Base-by-base conservation (phyloP, 1,140 invertebrate species). In the Micrasema longulum region DNA sequence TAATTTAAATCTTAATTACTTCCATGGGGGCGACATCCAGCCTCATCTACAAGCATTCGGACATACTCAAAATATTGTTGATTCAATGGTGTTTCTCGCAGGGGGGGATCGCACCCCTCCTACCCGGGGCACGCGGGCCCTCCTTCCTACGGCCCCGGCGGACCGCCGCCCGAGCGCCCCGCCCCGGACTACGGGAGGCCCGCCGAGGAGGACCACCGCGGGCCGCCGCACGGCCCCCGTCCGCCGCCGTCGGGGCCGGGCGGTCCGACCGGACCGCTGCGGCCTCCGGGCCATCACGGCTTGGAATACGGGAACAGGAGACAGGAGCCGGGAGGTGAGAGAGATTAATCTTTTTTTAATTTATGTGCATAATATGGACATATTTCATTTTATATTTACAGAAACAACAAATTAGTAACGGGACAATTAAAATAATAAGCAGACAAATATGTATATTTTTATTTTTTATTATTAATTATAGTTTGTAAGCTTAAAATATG, bases 291-390 rank as follows among this genome's bases (percentile, higher is more conserved):
- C n/a, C 20, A 10, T 22, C 22, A 10, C 7, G 66, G 50, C 2
- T 55, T 43, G 43, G 38, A n/a, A n/a, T n/a, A 62, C 11, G 52
- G 53, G 12, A 36, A 48, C 48, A 57, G 16, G 11, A n/a, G 41
- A 35, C 22, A 47, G 31, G 67, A 69, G 20, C 16, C 20, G 31
- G 67, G 53, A 60, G 67, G 67, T 69, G 48, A 66, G 41, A 48
- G 23, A 12, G 12, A 57, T n/a, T n/a, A n/a, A n/a, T n/a, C n/a
- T 31, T 31, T 31, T 31, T 31, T 7, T 31, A 31, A 31, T 31
- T 31, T 31, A 4, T 31, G 26, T 31, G 7, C 7, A n/a, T n/a
- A n/a, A n/a, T n/a, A n/a, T n/a, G n/a, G n/a, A n/a, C n/a, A n/a
- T n/a, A n/a, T n/a, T n/a, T n/a, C n/a, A n/a, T n/a, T n/a, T n/a